These are phyloP conservation scores for Pipra filicauda DNA, from an alignment of 2,113 vertebrate species.

Conservation along the genomic window DNA sequence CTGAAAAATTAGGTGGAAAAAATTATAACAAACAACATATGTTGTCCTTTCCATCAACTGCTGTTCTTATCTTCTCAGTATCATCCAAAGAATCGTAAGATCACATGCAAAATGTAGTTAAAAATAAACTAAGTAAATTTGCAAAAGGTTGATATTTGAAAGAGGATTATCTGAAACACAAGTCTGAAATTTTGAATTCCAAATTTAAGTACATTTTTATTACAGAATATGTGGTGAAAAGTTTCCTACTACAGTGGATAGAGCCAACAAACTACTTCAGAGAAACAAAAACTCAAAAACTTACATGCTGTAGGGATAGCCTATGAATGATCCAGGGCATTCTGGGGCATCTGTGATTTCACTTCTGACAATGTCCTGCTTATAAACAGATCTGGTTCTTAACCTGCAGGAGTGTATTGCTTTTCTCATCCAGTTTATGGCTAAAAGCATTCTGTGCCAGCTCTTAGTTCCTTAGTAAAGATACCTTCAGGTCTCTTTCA, in stretches of 20 bases:
- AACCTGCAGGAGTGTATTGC: background rate
- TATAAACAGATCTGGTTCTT: background rate
- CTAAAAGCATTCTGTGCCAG: background rate
- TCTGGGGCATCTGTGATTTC: background rate
- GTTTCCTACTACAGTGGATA: background rate
- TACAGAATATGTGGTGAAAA: background rate
- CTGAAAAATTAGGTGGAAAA: background rate
- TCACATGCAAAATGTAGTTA: background rate
- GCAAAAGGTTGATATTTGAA: background rate
- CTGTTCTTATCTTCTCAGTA: background rate
- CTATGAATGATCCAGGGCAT: background rate
- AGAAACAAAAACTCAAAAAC: background rate
- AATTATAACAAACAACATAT: accelerated
- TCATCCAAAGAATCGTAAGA: background rate
- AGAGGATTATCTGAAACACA: background rate
- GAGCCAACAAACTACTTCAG: background rate
- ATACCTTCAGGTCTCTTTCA: background rate
- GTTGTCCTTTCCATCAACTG: background rate
- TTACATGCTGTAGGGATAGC: background rate
- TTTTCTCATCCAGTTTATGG: background rate
- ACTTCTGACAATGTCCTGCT: background rate
- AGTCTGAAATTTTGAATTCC: background rate
- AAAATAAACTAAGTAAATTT: background rate
- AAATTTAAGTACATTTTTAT: background rate
- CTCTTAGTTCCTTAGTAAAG: background rate